Conservation (phyloP, 1,140 invertebrate genomes). For the Arctopsyche grandis region DNA sequence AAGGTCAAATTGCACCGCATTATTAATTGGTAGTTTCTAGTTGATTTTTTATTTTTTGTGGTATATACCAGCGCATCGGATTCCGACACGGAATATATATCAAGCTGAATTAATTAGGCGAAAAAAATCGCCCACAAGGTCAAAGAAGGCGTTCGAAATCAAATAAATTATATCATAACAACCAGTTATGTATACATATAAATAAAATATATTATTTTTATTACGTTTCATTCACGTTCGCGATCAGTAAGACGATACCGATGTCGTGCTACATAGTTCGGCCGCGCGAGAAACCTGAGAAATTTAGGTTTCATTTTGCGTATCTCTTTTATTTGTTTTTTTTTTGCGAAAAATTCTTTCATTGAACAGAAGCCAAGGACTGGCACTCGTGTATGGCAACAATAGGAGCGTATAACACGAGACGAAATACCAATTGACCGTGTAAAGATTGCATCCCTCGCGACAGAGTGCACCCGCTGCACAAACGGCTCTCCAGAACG, state of each 20-base stretch:
- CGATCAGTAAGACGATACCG: neutral
- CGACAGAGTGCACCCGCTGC: neutral
- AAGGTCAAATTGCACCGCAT: too few relatives aligned
- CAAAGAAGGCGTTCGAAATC: constrained; percentile 18
- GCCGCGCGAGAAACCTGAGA: neutral
- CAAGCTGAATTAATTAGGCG: neutral
- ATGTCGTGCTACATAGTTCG: neutral
- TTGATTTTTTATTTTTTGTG: too few relatives aligned
- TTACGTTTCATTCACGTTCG: neutral
- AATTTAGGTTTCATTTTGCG: neutral
- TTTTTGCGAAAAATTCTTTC: constrained; percentile 14
- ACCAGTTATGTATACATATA: neutral
- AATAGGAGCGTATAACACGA: constrained; percentile 27
- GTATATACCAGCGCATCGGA: neutral
- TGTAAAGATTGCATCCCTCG: constrained; percentile 33
- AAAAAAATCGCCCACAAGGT: constrained; percentile 1
- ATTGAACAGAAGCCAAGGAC: constrained; percentile 16
- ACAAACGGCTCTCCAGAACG: neutral
- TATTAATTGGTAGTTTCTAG: too few relatives aligned
- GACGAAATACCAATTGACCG: constrained; percentile 44
- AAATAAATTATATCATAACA: neutral
- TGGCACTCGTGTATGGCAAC: constrained; percentile 4
- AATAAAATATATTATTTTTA: neutral
- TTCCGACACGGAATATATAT: neutral
- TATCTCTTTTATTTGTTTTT: neutral